phyloP scores from a whole-genome alignment of 2,113 vertebrate genomes.

The Aptenodytes patagonicus region DNA sequence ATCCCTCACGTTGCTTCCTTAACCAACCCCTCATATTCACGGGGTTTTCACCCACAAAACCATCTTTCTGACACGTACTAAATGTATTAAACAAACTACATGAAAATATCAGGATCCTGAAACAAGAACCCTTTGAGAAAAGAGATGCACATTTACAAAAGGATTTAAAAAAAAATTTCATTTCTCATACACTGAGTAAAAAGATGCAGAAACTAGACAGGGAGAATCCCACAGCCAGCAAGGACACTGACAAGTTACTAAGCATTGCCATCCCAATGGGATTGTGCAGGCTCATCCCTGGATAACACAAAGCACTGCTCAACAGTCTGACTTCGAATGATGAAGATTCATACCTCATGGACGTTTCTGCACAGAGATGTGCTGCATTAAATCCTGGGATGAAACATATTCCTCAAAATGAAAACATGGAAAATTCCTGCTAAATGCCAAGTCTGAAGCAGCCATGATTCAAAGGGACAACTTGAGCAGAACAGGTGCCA shows the following conservation, averaged over 20 bases:
- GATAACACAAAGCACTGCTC: background rate
- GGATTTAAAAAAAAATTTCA: background rate
- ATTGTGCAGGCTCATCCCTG: background rate
- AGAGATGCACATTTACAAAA: background rate
- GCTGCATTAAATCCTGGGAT: background rate
- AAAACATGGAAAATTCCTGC: slow-evolving; percentile 34
- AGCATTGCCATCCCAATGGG: background rate
- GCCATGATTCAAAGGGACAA: slow-evolving; percentile 45
- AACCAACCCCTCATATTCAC: background rate
- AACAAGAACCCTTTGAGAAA: background rate
- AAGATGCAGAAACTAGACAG: background rate
- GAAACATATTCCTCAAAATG: background rate
- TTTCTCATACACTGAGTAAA: background rate
- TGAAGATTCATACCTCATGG: background rate
- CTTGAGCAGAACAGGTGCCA: slow-evolving; percentile 39
- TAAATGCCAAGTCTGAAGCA: slow-evolving; percentile 5
- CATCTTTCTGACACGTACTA: background rate
- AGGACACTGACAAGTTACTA: background rate
- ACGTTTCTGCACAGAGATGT: background rate
- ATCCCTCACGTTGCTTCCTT: background rate
- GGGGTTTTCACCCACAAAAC: background rate
- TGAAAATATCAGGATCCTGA: background rate
- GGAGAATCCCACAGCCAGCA: background rate
- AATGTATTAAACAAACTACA: background rate
- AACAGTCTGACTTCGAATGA: background rate